Evolutionary conservation across 2,888 invertebrate genomes (phyloP).

Genomic region (Graphium colonna): DNA sequence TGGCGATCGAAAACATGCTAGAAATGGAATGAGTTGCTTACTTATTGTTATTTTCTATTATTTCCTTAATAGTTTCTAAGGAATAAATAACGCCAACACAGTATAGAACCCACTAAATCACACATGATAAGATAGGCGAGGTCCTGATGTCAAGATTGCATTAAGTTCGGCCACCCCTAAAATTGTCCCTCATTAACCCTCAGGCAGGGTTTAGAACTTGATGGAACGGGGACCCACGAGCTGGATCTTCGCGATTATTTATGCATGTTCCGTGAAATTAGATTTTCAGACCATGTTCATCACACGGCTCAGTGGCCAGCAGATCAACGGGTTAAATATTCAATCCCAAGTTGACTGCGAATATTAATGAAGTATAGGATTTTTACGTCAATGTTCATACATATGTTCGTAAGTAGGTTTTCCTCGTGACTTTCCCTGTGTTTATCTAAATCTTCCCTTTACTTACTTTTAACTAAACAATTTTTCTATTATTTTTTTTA

Average conservation of each 20-base stretch:
- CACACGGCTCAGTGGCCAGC: neutral
- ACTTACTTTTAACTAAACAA: too few relatives aligned
- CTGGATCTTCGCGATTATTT: slow-evolving; percentile 17
- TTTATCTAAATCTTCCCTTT: too few relatives aligned
- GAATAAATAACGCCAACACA: slow-evolving; percentile 4
- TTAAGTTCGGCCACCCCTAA: slow-evolving; percentile 22
- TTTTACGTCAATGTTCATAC: too few relatives aligned
- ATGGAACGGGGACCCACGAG: slow-evolving; percentile 15
- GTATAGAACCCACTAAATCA: slow-evolving; percentile 11
- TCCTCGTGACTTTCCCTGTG: too few relatives aligned
- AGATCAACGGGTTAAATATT: neutral
- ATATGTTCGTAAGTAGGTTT: too few relatives aligned
- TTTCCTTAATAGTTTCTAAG: neutral
- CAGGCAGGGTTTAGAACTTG: slow-evolving; percentile 22
- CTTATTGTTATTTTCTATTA: neutral
- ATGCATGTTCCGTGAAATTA: slow-evolving; percentile 18
- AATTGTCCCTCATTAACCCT: slow-evolving; percentile 24
- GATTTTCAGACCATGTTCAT: slow-evolving; percentile 4
- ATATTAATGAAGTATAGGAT: too few relatives aligned
- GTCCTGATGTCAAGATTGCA: slow-evolving; percentile 22
- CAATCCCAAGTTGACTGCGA: neutral
- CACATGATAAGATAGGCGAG: slow-evolving; percentile 20
- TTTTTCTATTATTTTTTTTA: too few relatives aligned
- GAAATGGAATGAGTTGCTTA: too few relatives aligned
- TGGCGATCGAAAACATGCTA: too few relatives aligned